Conservation (phyloP, 2,113 vertebrate species). For the Ptychochromis oligacanthus region DNA sequence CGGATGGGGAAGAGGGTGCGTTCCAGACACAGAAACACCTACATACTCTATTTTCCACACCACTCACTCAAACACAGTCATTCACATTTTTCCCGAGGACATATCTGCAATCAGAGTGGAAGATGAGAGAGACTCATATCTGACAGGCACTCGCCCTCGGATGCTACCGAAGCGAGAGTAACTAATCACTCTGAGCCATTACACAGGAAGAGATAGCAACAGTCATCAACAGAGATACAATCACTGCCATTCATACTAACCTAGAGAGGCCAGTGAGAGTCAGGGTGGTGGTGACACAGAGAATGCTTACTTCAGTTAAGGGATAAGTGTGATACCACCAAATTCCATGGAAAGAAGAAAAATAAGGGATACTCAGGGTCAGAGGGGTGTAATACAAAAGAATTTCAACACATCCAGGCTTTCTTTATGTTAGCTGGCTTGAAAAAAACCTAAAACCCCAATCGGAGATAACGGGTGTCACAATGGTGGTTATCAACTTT, state of each 20-base stretch:
- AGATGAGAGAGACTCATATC: conserved; percentile 62
- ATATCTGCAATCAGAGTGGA: conserved; percentile 71
- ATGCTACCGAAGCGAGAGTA: conserved; percentile 25
- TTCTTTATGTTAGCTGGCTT: no score
- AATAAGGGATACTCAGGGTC: neutral
- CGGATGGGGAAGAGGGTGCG: neutral
- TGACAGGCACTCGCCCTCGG: conserved; percentile 43
- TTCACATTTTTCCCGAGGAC: conserved; percentile 45
- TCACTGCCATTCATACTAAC: conserved; percentile 49
- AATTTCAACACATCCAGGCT: no score
- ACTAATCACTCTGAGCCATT: conserved; percentile 38
- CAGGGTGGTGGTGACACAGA: neutral
- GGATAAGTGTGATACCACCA: neutral
- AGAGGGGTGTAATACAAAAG: no score
- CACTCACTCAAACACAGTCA: conserved; percentile 17
- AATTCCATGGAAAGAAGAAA: neutral
- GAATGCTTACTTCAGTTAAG: neutral
- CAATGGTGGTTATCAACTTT: no score
- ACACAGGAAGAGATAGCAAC: conserved; percentile 33
- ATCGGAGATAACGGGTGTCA: no score
- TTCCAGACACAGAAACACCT: neutral
- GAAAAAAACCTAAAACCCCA: no score
- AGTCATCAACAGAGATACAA: conserved; percentile 51
- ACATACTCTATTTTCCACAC: neutral
- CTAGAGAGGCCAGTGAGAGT: conserved; percentile 8